A percentile compares a stretch with the other conserved stretches of the same genome.
Evolutionary conservation across 2,113 vertebrate species (phyloP).

Genomic region (cat (Felis catus)): DNA sequence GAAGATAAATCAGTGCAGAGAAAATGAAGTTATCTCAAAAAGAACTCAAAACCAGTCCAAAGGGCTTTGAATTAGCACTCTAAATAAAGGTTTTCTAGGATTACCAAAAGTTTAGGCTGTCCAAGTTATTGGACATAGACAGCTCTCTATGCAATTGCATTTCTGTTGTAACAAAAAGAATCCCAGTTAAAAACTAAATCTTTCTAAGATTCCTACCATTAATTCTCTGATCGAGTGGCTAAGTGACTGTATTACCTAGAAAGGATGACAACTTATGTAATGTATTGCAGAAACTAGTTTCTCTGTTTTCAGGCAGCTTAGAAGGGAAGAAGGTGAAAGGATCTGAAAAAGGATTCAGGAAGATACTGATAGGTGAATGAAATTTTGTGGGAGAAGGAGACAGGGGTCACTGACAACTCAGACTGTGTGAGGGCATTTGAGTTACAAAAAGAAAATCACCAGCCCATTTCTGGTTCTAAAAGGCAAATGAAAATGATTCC

Average conservation of each 20-base stretch:
- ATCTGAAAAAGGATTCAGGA: neutral
- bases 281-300: neutral
- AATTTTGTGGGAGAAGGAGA: neutral
- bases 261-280: neutral
- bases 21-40: neutral
- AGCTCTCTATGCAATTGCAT: neutral
- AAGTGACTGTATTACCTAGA: neutral
- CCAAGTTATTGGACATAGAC: neutral
- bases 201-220: neutral
- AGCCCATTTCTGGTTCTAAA: neutral
- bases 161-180: neutral
- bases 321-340: neutral
- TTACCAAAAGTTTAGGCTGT: neutral
- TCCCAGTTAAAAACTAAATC: neutral
- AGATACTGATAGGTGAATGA: neutral
- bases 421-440: neutral
- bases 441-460: neutral
- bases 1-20: neutral
- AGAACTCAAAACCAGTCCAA: neutral
- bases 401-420: neutral
- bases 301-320: neutral
- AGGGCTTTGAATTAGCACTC: neutral
- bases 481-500: constrained; percentile 6
- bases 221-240: neutral
- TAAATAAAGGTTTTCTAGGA: neutral